phyloP scores from a whole-genome alignment of 2,888 invertebrate genomes.

The Allophyes oxyacanthae region DNA sequence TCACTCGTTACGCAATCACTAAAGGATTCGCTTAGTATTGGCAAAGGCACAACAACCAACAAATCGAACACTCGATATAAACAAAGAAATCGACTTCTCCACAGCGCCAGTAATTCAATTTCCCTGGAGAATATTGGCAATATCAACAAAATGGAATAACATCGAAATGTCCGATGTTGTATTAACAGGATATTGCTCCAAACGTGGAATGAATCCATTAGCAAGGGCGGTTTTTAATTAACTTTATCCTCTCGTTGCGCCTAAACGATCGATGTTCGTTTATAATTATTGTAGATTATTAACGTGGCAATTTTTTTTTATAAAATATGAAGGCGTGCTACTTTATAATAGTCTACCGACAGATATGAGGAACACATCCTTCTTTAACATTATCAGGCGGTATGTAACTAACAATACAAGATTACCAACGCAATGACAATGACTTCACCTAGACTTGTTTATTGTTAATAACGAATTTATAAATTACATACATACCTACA shows the following conservation, averaged over 20 bases:
- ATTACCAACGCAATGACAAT: too few species aligned
- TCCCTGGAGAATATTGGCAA: constrained; percentile 72
- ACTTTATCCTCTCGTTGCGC: constrained; percentile 57
- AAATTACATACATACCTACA: too few species aligned
- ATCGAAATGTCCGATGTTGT: constrained; percentile 66
- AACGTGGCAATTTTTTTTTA: too few species aligned
- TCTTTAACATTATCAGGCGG: too few species aligned
- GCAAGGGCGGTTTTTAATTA: constrained; percentile 73
- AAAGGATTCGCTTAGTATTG: constrained; percentile 26
- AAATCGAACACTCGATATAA: constrained; percentile 45
- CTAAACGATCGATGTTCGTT: constrained; percentile 44
- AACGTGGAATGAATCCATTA: constrained; percentile 70
- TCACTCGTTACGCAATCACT: constrained; percentile 32
- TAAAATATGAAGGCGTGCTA: too few species aligned
- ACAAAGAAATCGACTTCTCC: constrained; percentile 56
- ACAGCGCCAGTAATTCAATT: constrained; percentile 71
- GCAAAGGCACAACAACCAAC: constrained; percentile 18
- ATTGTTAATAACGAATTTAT: too few species aligned
- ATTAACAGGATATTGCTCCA: constrained; percentile 71
- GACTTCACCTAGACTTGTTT: too few species aligned
- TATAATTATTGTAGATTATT: constrained; percentile 38
- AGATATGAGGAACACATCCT: too few species aligned
- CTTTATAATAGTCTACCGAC: too few species aligned
- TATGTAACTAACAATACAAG: too few species aligned
- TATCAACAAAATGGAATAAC: constrained; percentile 71